Conservation (phyloP, 2,888 invertebrate species). For the Cephalotes varians region DNA sequence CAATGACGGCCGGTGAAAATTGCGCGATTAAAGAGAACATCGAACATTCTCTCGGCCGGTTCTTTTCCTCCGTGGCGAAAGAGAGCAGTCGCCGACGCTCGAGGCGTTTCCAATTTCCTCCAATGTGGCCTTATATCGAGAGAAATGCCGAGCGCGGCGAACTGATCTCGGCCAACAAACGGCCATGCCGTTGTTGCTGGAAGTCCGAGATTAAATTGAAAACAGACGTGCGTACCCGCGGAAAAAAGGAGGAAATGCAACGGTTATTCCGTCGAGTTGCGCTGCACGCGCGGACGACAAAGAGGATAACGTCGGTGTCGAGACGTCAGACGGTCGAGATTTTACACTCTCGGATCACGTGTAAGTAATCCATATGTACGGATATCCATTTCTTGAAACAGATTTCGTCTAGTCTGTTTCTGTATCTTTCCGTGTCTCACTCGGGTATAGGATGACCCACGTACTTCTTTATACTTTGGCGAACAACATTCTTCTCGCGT, state of each 20-base stretch:
- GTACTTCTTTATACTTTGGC: not conserved
- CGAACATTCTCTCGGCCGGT: not conserved
- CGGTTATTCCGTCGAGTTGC: constrained; percentile 24
- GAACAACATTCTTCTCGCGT: not conserved
- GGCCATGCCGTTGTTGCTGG: constrained; percentile 13
- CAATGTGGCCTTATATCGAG: constrained; percentile 41
- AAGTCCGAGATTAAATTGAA: constrained; percentile 51
- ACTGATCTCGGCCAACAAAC: constrained; percentile 28
- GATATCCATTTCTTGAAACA: not conserved
- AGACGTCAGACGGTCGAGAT: constrained; percentile 7
- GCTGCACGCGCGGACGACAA: not conserved
- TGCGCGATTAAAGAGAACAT: constrained; percentile 19
- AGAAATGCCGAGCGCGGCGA: constrained; percentile 15
- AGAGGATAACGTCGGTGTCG: not conserved
- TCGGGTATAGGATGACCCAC: not conserved
- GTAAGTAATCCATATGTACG: constrained; percentile 40
- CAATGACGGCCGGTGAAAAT: constrained; percentile 29
- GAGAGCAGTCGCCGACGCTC: constrained; percentile 3
- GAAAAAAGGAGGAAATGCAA: constrained; percentile 13
- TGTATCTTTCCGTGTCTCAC: not conserved
- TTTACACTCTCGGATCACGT: constrained; percentile 28
- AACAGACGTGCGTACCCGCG: constrained; percentile 25
- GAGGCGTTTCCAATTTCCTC: constrained; percentile 47
- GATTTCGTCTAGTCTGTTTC: not conserved
- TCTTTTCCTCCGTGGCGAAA: not conserved